Conservation (phyloP, 2,113 vertebrate genomes). For the Megaceryle maxima region DNA sequence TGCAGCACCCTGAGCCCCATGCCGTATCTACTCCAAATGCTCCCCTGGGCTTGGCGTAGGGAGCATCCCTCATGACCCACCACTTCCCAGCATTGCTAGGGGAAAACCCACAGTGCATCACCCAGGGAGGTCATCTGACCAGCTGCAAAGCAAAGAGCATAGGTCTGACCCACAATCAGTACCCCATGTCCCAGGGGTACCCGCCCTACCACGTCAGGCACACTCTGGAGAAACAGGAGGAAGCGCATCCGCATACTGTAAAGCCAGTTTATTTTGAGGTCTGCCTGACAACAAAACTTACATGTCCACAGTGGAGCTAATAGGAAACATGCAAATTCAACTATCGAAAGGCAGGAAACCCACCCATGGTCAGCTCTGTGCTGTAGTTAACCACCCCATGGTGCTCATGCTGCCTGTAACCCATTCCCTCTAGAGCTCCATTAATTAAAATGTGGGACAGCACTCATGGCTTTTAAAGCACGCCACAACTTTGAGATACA, state of each 20-base stretch:
- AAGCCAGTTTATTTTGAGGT: slow-evolving; percentile 40
- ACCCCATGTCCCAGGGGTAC: background rate
- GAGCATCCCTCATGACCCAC: accelerated
- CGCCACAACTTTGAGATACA: background rate
- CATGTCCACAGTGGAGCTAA: background rate
- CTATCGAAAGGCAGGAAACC: slow-evolving; percentile 3
- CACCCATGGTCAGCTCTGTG: background rate
- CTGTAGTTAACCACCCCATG: background rate
- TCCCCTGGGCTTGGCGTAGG: accelerated
- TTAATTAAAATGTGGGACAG: background rate
- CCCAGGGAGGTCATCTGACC: background rate
- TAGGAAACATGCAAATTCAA: background rate
- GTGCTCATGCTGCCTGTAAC: background rate
- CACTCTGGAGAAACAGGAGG: background rate
- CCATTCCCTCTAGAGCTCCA: accelerated
- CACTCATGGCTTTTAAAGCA: background rate
- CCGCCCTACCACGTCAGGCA: background rate
- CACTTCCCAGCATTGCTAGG: background rate
- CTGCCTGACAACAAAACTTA: background rate
- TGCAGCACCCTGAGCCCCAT: accelerated
- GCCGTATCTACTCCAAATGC: accelerated
- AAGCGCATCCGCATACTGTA: background rate
- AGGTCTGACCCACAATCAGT: background rate
- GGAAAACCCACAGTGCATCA: accelerated
- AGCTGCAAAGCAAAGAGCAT: background rate